Conservation (phyloP, 2,888 invertebrate species). For the Druceiella hillmani region DNA sequence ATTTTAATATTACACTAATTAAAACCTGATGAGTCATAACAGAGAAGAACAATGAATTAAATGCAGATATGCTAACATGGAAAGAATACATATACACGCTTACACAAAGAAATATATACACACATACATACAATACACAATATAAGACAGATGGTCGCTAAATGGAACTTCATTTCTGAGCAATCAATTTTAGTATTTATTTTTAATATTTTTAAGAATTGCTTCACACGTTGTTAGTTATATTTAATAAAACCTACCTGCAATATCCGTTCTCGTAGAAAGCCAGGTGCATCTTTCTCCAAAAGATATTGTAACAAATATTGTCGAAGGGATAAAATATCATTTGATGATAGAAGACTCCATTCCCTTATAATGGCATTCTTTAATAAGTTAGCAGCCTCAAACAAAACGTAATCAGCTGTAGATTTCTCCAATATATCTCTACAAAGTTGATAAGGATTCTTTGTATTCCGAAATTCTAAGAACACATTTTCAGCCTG, state of each 20-base stretch:
- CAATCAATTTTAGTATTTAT: background rate
- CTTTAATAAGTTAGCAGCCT: constrained; percentile 78
- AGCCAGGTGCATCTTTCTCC: constrained; percentile 63
- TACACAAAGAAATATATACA: no score
- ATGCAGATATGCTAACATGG: no score
- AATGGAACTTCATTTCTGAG: no score
- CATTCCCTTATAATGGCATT: constrained; percentile 81
- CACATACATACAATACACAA: no score
- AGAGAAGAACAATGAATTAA: no score
- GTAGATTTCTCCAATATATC: constrained; percentile 69
- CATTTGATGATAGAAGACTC: constrained; percentile 62
- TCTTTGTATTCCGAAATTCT: constrained; percentile 74
- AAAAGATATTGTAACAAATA: constrained; percentile 76
- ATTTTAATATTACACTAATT: no score
- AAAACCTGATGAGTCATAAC: no score
- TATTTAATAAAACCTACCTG: constrained; percentile 48
- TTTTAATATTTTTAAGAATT: background rate
- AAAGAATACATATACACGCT: no score
- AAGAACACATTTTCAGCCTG: constrained; percentile 78
- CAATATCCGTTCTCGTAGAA: constrained; percentile 67
- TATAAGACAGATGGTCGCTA: no score
- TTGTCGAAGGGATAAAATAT: constrained; percentile 65
- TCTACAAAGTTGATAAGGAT: constrained; percentile 75
- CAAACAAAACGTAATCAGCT: constrained; percentile 79
- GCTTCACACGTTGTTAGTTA: background rate